Evolutionary conservation across 2,888 invertebrate genomes (phyloP).

Genomic region (Andricus curvator): DNA sequence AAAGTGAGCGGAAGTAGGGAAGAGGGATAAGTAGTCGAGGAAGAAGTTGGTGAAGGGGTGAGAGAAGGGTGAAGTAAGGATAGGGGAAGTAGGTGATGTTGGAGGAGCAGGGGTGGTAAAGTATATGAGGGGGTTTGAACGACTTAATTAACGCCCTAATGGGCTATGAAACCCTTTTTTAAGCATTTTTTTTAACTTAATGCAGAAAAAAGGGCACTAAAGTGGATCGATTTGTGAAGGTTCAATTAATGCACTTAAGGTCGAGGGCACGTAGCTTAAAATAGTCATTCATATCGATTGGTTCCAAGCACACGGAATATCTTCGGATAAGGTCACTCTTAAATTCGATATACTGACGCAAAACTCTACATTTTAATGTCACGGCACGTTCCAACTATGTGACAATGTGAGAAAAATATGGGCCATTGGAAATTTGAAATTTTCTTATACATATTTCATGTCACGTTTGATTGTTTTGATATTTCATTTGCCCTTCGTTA

Average conservation of each 20-base stretch:
- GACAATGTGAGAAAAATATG: conserved; percentile 18
- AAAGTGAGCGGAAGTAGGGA: too few relatives aligned
- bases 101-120: too few relatives aligned
- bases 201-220: background rate
- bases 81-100: too few relatives aligned
- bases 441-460: conserved; percentile 13
- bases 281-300: conserved; percentile 40
- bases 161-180: too few relatives aligned
- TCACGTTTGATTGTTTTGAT: conserved; percentile 11
- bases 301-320: conserved; percentile 15
- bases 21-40: too few relatives aligned
- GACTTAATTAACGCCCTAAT: too few relatives aligned
- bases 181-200: background rate
- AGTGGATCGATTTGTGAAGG: conserved; percentile 44
- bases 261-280: conserved; percentile 29
- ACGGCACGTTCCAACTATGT: conserved; percentile 22
- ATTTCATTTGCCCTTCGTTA: too few relatives aligned
- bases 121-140: too few relatives aligned
- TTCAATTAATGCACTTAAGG: conserved; percentile 46
- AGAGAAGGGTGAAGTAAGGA: too few relatives aligned
- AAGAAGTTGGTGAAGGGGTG: too few relatives aligned
- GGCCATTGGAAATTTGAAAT: conserved; percentile 19
- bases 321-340: conserved; percentile 24
- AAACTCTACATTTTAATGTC: conserved; percentile 3
- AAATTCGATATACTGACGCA: conserved; percentile 4